Evolutionary conservation across 2,888 invertebrate genomes (phyloP).

Genomic region (Tachystola acroxantha): DNA sequence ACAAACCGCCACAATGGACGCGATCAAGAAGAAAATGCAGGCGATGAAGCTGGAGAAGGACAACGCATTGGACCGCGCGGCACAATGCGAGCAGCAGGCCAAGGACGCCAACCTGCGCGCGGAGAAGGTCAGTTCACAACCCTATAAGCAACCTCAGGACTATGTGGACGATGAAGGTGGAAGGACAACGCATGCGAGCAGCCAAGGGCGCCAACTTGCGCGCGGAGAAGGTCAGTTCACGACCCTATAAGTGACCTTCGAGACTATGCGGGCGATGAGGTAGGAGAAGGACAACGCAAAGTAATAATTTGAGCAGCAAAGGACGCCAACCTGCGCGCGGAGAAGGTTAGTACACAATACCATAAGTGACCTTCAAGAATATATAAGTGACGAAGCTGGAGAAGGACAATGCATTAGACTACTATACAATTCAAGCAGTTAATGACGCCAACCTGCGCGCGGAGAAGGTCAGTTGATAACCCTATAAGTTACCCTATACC

Average conservation of each 20-base stretch:
- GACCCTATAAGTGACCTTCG: constrained; percentile 99
- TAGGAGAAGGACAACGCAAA: constrained; percentile 99
- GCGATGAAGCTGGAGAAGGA: constrained; percentile 99
- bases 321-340: constrained; percentile 92
- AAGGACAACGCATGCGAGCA: constrained; percentile 99
- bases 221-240: constrained; percentile 88
- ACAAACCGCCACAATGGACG: constrained; percentile 95
- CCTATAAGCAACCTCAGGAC: background rate
- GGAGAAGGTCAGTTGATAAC: constrained; percentile 88
- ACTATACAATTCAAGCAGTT: constrained; percentile 97
- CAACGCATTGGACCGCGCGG: constrained; percentile 99
- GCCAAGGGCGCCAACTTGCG: constrained; percentile 94
- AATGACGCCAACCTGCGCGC: constrained; percentile 93
- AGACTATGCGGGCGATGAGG: constrained; percentile 99
- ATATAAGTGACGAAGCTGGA: too few relatives aligned
- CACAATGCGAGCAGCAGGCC: constrained; percentile 97
- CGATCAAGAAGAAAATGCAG: constrained; percentile 99
- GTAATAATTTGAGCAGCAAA: constrained; percentile 98
- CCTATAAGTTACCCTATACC: constrained; percentile 99
- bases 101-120: constrained; percentile 93
- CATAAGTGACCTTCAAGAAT: constrained; percentile 52
- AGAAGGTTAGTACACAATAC: constrained; percentile 79
- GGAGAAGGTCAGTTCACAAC: constrained; percentile 81
- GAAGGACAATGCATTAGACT: constrained; percentile 99
- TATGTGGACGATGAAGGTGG: too few relatives aligned